Conservation (phyloP, 2,888 invertebrate species). For the Ephialtes manifestator region DNA sequence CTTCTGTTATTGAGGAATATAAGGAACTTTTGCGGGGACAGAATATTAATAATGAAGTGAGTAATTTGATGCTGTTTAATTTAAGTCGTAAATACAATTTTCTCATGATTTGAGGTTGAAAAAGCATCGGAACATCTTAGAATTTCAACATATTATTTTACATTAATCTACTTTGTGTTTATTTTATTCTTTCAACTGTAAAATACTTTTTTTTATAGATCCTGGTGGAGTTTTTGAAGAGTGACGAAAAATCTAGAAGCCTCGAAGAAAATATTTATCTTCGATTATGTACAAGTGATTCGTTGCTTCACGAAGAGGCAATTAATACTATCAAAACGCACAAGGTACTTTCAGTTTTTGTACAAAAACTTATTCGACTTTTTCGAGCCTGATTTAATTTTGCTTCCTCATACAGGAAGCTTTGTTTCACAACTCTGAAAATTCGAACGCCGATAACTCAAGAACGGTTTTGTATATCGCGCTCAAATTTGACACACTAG, state of each 20-base stretch:
- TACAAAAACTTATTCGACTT: slow-evolving; percentile 1
- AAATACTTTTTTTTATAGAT: slow-evolving; percentile 68
- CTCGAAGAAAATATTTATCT: slow-evolving; percentile 79
- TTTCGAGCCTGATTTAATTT: not conserved
- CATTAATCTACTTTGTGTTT: too few relatives aligned
- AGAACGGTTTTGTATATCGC: too few relatives aligned
- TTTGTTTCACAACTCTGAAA: too few relatives aligned
- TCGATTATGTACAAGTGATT: slow-evolving; percentile 76
- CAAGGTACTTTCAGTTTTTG: slow-evolving; percentile 73
- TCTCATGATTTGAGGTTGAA: not conserved
- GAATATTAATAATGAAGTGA: slow-evolving; percentile 75
- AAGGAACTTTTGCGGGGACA: slow-evolving; percentile 77
- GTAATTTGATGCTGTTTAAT: slow-evolving; percentile 49
- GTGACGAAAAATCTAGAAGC: slow-evolving; percentile 71
- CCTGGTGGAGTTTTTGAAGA: slow-evolving; percentile 77
- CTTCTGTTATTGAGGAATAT: slow-evolving; percentile 78
- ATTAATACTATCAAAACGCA: slow-evolving; percentile 78
- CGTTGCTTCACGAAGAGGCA: slow-evolving; percentile 78
- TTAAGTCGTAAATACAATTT: not conserved
- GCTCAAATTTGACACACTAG: too few relatives aligned
- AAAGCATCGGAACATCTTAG: too few relatives aligned
- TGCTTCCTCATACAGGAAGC: too few relatives aligned
- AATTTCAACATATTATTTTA: too few relatives aligned
- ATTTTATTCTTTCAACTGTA: not conserved
- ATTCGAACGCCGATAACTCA: too few relatives aligned